A percentile compares a stretch with the other conserved stretches of the same genome.
Conservation (phyloP, 2,888 invertebrate species). For the Apamea sordens region DNA sequence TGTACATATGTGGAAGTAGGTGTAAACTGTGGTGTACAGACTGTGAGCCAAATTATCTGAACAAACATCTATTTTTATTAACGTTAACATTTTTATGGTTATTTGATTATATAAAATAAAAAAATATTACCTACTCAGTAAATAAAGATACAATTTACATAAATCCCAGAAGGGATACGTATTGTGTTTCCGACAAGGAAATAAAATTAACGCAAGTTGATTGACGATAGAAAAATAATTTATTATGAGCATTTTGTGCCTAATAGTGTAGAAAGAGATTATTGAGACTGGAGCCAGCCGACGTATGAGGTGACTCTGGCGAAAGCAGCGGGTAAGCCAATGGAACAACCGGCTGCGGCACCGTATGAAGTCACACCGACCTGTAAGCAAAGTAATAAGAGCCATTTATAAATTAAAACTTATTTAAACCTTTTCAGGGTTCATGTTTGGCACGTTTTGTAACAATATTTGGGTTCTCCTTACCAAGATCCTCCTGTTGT, state of each 20-base stretch:
- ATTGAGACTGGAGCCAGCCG: constrained; percentile 68
- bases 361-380: constrained; percentile 75
- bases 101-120: not conserved
- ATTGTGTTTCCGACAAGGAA: not conserved
- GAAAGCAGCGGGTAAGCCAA: constrained; percentile 76
- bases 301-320: constrained; percentile 75
- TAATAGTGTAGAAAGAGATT: constrained; percentile 12
- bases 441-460: not conserved
- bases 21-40: not conserved
- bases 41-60: not conserved
- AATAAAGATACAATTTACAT: not conserved
- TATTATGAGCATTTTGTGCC: constrained; percentile 15
- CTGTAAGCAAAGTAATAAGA: constrained; percentile 52
- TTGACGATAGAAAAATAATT: constrained; percentile 5
- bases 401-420: not conserved
- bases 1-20: not conserved
- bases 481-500: constrained; percentile 62
- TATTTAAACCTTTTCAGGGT: not conserved
- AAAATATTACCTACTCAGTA: not conserved
- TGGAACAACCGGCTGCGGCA: constrained; percentile 70
- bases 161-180: not conserved
- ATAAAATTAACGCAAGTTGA: constrained; percentile 10
- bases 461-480: not conserved
- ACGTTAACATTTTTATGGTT: not conserved
- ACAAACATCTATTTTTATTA: not conserved